Evolutionary conservation across 2,888 invertebrate genomes (phyloP).

Genomic region (Chrysodeixis includens): DNA sequence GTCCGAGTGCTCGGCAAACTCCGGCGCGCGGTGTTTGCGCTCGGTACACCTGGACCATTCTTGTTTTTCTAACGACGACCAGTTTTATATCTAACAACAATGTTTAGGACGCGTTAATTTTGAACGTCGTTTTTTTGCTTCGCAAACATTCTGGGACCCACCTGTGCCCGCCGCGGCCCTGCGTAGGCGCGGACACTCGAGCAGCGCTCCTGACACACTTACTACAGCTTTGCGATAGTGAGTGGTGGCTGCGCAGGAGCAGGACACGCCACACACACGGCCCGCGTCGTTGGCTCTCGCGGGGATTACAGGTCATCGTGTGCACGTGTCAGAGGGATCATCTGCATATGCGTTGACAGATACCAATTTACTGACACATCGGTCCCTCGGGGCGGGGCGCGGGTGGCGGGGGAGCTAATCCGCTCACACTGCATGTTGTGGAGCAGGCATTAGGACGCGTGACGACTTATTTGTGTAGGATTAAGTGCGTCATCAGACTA

Average conservation of each 20-base stretch:
- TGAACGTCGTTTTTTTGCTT: constrained; percentile 74
- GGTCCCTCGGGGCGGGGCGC: background rate
- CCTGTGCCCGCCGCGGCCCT: constrained; percentile 25
- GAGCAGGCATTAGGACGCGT: background rate
- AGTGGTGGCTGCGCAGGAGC: background rate
- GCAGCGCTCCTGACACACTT: background rate
- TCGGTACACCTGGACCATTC: constrained; percentile 66
- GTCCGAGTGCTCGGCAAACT: constrained; percentile 67
- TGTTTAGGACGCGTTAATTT: constrained; percentile 77
- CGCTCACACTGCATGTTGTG: background rate
- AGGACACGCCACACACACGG: constrained; percentile 20
- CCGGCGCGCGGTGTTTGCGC: constrained; percentile 61
- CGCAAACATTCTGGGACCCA: constrained; percentile 64
- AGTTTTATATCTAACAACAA: constrained; percentile 67
- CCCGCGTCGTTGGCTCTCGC: constrained; percentile 16
- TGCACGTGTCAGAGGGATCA: constrained; percentile 19
- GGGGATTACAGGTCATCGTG: constrained; percentile 14
- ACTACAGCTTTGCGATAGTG: constrained; percentile 5
- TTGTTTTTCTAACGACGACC: constrained; percentile 74
- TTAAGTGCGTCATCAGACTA: background rate
- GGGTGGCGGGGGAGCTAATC: constrained; percentile 5
- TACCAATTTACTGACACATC: constrained; percentile 18
- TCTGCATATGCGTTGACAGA: constrained; percentile 15
- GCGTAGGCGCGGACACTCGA: constrained; percentile 6
- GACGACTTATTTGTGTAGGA: constrained; percentile 9